phyloP scores from a whole-genome alignment of 1,140 invertebrate species.

The Sminthurinus signatus region DNA sequence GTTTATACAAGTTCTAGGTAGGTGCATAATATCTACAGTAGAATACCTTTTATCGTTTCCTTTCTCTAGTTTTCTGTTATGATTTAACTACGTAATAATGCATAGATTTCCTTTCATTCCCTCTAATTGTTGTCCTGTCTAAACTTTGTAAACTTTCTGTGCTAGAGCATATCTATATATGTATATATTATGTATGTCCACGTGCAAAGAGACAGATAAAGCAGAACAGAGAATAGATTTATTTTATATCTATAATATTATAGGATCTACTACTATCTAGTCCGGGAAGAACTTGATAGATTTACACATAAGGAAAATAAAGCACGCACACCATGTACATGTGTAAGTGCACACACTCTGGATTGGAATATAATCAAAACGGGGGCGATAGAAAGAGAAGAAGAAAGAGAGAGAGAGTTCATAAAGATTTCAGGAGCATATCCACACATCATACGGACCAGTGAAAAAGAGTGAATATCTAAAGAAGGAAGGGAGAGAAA shows the following conservation, averaged over 20 bases:
- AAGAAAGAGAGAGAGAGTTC: slow-evolving; percentile 8
- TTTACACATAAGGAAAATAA: no score
- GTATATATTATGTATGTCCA: no score
- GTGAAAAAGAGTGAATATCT: slow-evolving; percentile 3
- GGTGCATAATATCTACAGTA: no score
- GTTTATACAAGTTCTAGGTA: no score
- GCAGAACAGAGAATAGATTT: no score
- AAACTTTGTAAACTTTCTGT: no score
- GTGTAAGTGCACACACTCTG: slow-evolving; percentile 16
- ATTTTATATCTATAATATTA: no score
- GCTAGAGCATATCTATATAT: neutral
- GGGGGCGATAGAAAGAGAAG: slow-evolving; percentile 9
- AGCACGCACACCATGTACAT: neutral
- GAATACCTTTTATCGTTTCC: no score
- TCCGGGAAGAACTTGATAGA: no score
- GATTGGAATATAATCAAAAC: slow-evolving; percentile 24
- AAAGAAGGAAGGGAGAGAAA: neutral
- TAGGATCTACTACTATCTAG: no score
- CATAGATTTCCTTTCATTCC: slow-evolving; percentile 29
- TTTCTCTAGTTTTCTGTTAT: no score
- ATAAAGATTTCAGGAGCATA: slow-evolving; percentile 29
- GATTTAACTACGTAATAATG: slow-evolving; percentile 24
- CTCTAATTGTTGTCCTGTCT: slow-evolving; percentile 18
- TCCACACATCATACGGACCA: slow-evolving; percentile 22
- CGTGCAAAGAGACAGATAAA: no score